Base-by-base conservation (phyloP, 1,140 invertebrate species). In the Orius laevigatus region DNA sequence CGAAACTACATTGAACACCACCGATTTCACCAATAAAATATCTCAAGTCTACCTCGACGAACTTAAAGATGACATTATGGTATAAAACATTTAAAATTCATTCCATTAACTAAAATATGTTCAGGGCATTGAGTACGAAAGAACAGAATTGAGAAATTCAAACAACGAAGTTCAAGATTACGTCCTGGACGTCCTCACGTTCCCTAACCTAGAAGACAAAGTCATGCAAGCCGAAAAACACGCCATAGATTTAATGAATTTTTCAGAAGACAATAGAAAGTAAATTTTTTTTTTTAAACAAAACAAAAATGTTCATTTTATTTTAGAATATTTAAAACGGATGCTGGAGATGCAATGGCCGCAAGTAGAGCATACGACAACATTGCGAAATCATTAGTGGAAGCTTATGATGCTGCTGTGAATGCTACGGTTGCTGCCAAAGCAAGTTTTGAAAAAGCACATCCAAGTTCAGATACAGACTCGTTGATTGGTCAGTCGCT, bases 351-450 rank as follows among this genome's bases (percentile, higher is more conserved):
- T 52, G 78, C 83, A 14, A 62, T 88, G 25, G 71, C 75, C 57
- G 84, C 85, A 1, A 88, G 86, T 35, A 74, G 76, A 46, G 86
- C 81, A 0, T 91, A 90, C 62, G 71, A 83, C 56, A 77, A 78
- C 54, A 90, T 94, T 45, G 74, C 82, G 0, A 70, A 78, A 38
- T 70, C 70, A 16, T 66, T 89, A 9, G 58, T 66, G 12, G 65
- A 66, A 25, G 83, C 84, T 0, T 67, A 67, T 55, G 60, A 72
- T 12, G 73, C 75, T 18, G 81, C 81, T 0, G 59, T 66, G n/a
- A 69, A 72, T 48, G 85, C 85, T 0, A 68, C 71, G 12, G 59
- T 66, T 31, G 72, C 76, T 10, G 72, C 78, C 1, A 63, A 75
- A 19, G 62, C 72, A 32, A 71, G 75, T 20, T 69, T 72, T 39